These are phyloP conservation scores for Cheirogaleus major DNA, from an alignment of 2,797 vertebrate genomes.

Conservation along the genomic window DNA sequence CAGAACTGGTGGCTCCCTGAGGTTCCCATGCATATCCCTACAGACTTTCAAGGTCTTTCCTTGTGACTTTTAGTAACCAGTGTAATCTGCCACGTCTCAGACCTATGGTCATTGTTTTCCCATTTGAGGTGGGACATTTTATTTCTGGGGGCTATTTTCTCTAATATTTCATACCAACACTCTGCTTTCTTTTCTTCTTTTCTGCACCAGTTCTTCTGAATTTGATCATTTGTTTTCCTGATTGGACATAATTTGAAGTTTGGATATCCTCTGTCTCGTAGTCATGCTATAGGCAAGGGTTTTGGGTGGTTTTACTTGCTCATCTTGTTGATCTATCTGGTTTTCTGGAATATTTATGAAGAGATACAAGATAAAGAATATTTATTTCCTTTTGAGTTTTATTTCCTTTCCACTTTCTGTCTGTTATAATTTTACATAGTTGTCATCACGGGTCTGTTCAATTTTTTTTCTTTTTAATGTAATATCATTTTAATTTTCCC, in stretches of 20 bases:
- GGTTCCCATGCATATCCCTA: background rate
- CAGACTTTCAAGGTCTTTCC: background rate
- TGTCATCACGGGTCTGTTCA: background rate
- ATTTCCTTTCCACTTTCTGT: background rate
- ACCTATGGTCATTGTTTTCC: background rate
- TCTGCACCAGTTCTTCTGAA: background rate
- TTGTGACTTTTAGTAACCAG: background rate
- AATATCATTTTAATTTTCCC: constrained; percentile 10
- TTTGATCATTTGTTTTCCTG: background rate
- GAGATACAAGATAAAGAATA: background rate
- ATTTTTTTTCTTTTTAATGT: constrained; percentile 38
- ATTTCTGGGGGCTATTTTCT: background rate
- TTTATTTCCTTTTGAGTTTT: constrained; percentile 6
- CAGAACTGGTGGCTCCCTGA: background rate
- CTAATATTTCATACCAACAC: background rate
- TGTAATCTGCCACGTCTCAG: background rate
- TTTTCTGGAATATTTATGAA: constrained; percentile 16
- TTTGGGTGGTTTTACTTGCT: background rate
- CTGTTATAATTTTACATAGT: background rate
- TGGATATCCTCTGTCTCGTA: background rate
- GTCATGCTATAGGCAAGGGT: too few relatives aligned
- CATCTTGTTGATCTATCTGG: background rate
- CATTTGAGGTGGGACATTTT: background rate
- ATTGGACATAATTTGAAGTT: background rate
- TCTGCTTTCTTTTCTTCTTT: background rate